Base-by-base conservation (phyloP, 1,140 invertebrate species). In the Pomacea maculata region DNA sequence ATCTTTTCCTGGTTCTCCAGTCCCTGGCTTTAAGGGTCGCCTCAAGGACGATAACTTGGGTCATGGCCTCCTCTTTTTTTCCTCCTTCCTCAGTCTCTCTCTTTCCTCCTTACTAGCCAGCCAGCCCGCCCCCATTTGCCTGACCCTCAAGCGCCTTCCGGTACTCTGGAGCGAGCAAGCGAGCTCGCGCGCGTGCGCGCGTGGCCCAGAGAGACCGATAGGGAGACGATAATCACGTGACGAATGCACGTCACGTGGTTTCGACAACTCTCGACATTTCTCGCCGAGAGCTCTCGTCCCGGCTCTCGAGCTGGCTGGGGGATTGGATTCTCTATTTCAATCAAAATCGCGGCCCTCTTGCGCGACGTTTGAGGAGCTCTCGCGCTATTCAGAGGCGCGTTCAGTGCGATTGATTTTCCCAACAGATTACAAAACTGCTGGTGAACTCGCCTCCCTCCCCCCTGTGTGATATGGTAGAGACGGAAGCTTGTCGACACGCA, bases 211-310 rank as follows among this genome's bases (percentile, higher is more conserved):
- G 57, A 61, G 57, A 61, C 57, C 57, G 57, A 61, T 45, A 57
- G 12, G 67, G 75, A 76, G 75, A 76, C 55, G 75, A 64, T 76
- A 76, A 76, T 76, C 75, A 76, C 75, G 75, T 76, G 75, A 76
- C 75, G 75, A 76, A 65, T 63, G 52, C 75, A 76, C 64, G 75
- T 76, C 75, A 76, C 75, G 75, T 76, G 75, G 64, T 76, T n/a
- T 76, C 19, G 45, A 76, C n/a, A 25, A 65, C 57, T 64, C 75
- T 29, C 63, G 75, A 76, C 75, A 76, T 76, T 76, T 64, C 52
- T 15, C 19, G 75, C n/a, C 19, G 34, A 76, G 75, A 57, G 29
- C 75, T 45, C 63, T 76, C 63, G 57, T 65, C 63, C 15, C 52
- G 5, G 8, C 73, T 75, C 73, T 34, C 21, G 73, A 14, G 54